phyloP scores from a whole-genome alignment of 2,797 vertebrate genomes.

The Pachyuromys duprasi region DNA sequence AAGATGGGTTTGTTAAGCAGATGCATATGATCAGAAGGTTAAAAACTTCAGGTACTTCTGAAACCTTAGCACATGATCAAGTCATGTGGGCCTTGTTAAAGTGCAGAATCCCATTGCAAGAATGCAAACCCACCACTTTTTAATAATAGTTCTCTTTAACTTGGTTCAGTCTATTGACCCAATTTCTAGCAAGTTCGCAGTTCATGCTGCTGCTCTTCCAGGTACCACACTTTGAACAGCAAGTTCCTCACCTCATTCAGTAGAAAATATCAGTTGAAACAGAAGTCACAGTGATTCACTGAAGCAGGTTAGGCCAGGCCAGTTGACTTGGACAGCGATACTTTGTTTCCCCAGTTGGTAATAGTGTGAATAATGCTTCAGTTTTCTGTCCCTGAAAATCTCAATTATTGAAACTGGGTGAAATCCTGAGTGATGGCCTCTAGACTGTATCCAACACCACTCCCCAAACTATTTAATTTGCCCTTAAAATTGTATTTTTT shows the following conservation, averaged over 20 bases:
- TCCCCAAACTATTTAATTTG: not conserved
- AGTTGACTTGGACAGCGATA: not conserved
- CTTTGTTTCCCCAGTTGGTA: not conserved
- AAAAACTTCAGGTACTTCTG: constrained; percentile 62
- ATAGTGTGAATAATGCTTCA: constrained; percentile 23
- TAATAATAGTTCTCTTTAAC: constrained; percentile 9
- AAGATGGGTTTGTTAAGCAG: constrained; percentile 60
- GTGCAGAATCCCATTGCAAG: constrained; percentile 26
- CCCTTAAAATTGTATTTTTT: not conserved
- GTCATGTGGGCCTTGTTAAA: constrained; percentile 27
- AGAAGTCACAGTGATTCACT: not conserved
- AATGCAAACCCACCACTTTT: constrained; percentile 37
- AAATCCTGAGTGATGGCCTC: not conserved
- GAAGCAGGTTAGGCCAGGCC: not conserved
- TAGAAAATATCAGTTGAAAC: not conserved
- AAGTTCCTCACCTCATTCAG: not conserved
- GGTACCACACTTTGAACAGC: not conserved
- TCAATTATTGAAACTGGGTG: constrained; percentile 5
- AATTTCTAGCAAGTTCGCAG: constrained; percentile 37
- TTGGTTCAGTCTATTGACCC: not conserved
- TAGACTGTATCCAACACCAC: not conserved
- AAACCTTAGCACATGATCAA: not conserved
- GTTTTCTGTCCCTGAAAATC: constrained; percentile 52
- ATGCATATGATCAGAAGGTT: constrained; percentile 50
- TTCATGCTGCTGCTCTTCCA: not conserved